Evolutionary conservation across 1,140 invertebrate genomes (phyloP), one percentile per base, ranked within the genome.

Genomic region (Melitaea cinxia): DNA sequence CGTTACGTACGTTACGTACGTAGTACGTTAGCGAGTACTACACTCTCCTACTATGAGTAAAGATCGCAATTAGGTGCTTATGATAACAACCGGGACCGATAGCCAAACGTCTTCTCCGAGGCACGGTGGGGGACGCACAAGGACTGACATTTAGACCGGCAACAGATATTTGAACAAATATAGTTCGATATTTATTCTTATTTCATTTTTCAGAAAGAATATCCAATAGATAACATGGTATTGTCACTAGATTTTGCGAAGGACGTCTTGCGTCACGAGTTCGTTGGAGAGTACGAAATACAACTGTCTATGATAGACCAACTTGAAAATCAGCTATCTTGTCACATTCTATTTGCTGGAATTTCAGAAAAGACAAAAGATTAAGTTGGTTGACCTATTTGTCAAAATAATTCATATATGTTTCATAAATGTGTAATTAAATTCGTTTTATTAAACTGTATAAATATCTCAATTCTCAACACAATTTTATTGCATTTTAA

Each of bases 261-360:
- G 14, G 65, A 68, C 37, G 65, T 79, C 0, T 12, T 81, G 5
- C 57, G 49, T 10, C 70, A 76, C 24, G 77, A 83, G 21, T 76
- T 75, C 14, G 76, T 73, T 35, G 80, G 80, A 0, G 69, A 73
- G 9, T 83, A 83, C 30, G 21, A 61, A 4, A 65, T 73, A 9
- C 26, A 55, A 21, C 4, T 80, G n/a, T 57, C 55, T 6, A 49
- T 79, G 0, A 47, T 60, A 10, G 23, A 71, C 0, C 52, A 67
- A 12, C 6, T 39, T 9, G 53, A 70, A 1, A 59, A 67, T 1
- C 47, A 45, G 9, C 2, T 77, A 0, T 71, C 76, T 0, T 83
- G 80, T 66, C 68, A 79, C 23, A n/a, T 70, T 1, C 15, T 81
- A 0, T 33, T 64, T 2, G 10, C 76, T 5, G 66, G 37, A 6